phyloP scores from a whole-genome alignment of 2,888 invertebrate genomes.

The Spilarctia lutea region DNA sequence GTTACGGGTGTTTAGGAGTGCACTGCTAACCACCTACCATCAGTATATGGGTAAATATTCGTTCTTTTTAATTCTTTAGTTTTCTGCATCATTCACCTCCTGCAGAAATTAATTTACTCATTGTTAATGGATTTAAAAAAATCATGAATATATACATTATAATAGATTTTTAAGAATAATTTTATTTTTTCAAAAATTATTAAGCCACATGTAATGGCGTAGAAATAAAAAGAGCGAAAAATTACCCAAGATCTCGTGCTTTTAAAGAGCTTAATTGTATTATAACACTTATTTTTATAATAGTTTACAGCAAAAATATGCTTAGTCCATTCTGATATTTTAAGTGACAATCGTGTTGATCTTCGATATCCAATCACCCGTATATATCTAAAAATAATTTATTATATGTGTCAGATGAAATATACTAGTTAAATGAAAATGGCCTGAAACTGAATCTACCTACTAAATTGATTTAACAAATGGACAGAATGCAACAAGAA shows the following conservation, averaged over 20 bases:
- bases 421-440: neutral
- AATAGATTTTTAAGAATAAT: no score
- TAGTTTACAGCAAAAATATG: neutral
- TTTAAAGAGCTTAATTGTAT: neutral
- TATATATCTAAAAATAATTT: constrained; percentile 13
- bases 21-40: neutral
- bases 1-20: neutral
- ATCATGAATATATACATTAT: no score
- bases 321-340: neutral
- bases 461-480: constrained; percentile 8
- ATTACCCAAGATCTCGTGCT: no score
- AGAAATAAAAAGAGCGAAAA: no score
- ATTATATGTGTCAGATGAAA: neutral
- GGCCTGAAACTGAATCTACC: constrained; percentile 1
- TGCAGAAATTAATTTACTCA: no score
- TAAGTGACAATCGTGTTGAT: neutral
- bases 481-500: constrained; percentile 26
- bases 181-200: no score
- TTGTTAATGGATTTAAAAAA: no score
- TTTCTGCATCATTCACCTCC: no score
- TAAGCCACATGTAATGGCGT: no score
- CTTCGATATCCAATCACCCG: neutral
- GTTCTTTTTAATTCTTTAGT: no score
- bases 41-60: neutral
- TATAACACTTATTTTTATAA: neutral